phyloP scores from a whole-genome alignment of 2,888 invertebrate genomes.

The Eilema griseolum region DNA sequence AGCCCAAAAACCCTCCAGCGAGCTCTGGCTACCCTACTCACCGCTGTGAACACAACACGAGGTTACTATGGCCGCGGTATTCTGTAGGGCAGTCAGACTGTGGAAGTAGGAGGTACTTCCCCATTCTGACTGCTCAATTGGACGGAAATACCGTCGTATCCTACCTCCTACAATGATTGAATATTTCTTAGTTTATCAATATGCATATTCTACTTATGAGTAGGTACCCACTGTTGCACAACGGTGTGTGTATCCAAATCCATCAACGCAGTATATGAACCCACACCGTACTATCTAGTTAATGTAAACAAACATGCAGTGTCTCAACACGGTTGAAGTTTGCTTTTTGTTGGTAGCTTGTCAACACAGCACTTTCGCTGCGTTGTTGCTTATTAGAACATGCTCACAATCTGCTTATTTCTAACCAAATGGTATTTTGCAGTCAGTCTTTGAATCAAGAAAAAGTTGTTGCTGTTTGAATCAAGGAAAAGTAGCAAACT shows the following conservation, averaged over 20 bases:
- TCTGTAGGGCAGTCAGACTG: too few species aligned
- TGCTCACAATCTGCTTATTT: conserved; percentile 30
- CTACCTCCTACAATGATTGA: too few species aligned
- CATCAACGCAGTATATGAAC: conserved; percentile 22
- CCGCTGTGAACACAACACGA: too few species aligned
- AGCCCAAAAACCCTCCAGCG: too few species aligned
- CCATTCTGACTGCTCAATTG: too few species aligned
- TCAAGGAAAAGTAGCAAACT: too few species aligned
- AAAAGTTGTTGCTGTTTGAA: conserved; percentile 1
- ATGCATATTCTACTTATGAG: background rate
- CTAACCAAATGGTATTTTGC: conserved; percentile 7
- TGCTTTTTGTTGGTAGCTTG: conserved; percentile 40
- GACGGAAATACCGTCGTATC: too few species aligned
- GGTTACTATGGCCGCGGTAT: too few species aligned
- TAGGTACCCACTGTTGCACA: background rate
- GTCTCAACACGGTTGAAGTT: conserved; percentile 36
- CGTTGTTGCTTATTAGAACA: conserved; percentile 30
- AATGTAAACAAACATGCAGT: conserved; percentile 55
- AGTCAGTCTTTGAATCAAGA: background rate
- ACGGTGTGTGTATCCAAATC: background rate
- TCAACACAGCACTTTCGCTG: conserved; percentile 35
- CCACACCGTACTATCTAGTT: conserved; percentile 40
- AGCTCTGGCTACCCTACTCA: too few species aligned
- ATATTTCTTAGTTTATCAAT: background rate
- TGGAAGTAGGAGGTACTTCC: too few species aligned